Conservation (phyloP, 2,888 invertebrate genomes). For the Euphydryas editha region DNA sequence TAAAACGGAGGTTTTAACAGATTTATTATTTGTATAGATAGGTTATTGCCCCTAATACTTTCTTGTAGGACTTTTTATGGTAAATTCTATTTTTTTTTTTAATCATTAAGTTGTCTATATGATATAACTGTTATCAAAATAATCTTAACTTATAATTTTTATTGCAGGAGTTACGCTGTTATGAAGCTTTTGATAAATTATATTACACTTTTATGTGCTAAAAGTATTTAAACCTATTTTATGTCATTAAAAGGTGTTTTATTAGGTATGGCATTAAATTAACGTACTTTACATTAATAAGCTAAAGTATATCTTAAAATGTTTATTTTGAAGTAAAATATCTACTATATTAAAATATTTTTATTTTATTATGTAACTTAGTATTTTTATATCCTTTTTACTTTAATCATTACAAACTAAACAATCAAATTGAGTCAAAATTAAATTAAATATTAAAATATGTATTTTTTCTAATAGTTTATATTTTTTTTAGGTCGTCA, state of each 20-base stretch:
- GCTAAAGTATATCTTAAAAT: no score
- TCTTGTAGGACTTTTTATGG: no score
- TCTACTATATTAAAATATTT: no score
- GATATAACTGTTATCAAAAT: background rate
- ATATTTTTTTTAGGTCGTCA: background rate
- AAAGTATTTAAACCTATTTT: background rate
- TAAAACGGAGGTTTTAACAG: no score
- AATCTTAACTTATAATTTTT: background rate
- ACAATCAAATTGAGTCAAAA: background rate
- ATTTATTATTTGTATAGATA: no score
- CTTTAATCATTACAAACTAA: background rate
- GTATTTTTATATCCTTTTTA: no score
- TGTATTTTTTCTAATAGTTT: no score
- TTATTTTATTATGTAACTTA: no score
- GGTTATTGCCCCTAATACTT: no score
- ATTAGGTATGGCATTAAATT: background rate
- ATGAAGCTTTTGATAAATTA: background rate
- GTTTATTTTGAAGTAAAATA: no score
- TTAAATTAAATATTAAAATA: background rate
- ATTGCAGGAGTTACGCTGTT: background rate
- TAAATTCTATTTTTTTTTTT: conserved; percentile 1
- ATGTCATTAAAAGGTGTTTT: background rate
- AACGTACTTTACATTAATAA: background rate
- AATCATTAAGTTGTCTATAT: background rate
- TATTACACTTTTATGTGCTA: background rate